Percentiles rank a stretch among this genome's conserved stretches.
Evolutionary conservation across 2,888 invertebrate genomes (phyloP).

Genomic region (Idaea biselata): DNA sequence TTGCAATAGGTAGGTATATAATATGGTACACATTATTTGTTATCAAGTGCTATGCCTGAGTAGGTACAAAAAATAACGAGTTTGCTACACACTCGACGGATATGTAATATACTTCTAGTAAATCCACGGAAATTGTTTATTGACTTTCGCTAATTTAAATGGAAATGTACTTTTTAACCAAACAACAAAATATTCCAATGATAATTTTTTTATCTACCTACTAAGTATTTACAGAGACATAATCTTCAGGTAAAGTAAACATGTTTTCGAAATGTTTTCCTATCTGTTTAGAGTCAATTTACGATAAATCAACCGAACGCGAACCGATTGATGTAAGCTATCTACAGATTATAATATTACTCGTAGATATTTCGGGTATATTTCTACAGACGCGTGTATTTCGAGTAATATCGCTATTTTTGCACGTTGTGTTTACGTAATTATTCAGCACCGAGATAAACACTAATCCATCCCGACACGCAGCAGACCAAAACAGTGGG

Average conservation of each 20-base stretch:
- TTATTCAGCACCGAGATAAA: conserved; percentile 35
- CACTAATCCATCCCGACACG: conserved; percentile 27
- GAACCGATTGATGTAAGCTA: conserved; percentile 24
- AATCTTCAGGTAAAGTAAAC: conserved; percentile 22
- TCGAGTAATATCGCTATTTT: conserved; percentile 26
- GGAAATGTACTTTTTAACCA: not conserved
- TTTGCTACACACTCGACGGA: no score
- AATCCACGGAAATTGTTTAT: not conserved
- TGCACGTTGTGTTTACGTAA: conserved; percentile 32
- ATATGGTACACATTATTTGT: not conserved
- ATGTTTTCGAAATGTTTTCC: conserved; percentile 33
- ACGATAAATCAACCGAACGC: conserved; percentile 27
- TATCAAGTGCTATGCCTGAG: not conserved
- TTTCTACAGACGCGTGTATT: conserved; percentile 36
- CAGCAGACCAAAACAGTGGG: conserved; percentile 22
- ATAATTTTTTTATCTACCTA: not conserved
- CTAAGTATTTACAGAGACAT: not conserved
- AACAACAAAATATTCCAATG: not conserved
- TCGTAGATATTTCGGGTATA: conserved; percentile 31
- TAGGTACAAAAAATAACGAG: no score
- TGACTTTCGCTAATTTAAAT: not conserved
- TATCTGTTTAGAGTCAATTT: conserved; percentile 34
- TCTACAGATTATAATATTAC: conserved; percentile 30
- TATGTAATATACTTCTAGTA: not conserved
- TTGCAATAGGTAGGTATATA: not conserved